phyloP scores from a whole-genome alignment of 2,888 invertebrate species.

The Emmelina monodactyla region DNA sequence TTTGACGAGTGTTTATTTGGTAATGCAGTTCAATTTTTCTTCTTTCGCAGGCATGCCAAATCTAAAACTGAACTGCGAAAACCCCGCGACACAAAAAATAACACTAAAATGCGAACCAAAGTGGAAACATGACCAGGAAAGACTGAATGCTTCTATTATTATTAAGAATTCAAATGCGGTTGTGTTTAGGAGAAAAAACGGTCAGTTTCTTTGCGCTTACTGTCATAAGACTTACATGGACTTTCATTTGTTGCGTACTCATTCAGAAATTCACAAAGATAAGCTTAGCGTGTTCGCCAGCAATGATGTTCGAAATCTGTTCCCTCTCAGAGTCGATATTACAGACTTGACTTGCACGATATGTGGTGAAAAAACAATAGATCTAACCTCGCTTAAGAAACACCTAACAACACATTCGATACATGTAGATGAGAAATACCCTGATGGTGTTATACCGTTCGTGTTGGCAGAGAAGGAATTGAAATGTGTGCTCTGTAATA shows the following conservation, averaged over 20 bases:
- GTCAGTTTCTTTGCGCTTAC: conserved; percentile 40
- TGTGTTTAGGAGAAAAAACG: conserved; percentile 35
- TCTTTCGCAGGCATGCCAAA: too few relatives aligned
- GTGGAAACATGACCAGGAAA: conserved; percentile 20
- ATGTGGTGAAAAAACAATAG: not conserved
- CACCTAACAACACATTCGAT: not conserved
- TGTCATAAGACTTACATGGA: conserved; percentile 27
- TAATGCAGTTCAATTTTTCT: too few relatives aligned
- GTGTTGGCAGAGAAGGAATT: conserved; percentile 23
- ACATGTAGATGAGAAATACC: not conserved
- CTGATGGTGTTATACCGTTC: not conserved
- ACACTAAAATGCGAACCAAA: conserved; percentile 5
- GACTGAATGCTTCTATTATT: conserved; percentile 35
- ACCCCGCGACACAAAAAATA: too few relatives aligned
- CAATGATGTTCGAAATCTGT: conserved; percentile 25
- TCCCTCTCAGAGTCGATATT: conserved; percentile 19
- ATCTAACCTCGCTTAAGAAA: not conserved
- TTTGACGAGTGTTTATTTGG: too few relatives aligned
- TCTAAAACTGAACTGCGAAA: too few relatives aligned
- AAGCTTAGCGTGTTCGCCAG: conserved; percentile 29
- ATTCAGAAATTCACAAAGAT: conserved; percentile 25
- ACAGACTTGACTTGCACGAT: not conserved
- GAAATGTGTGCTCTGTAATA: conserved; percentile 36
- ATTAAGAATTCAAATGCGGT: conserved; percentile 39
- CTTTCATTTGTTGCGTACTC: conserved; percentile 26